phyloP scores from a whole-genome alignment of 2,113 vertebrate species.

The Crotophaga sulcirostris region DNA sequence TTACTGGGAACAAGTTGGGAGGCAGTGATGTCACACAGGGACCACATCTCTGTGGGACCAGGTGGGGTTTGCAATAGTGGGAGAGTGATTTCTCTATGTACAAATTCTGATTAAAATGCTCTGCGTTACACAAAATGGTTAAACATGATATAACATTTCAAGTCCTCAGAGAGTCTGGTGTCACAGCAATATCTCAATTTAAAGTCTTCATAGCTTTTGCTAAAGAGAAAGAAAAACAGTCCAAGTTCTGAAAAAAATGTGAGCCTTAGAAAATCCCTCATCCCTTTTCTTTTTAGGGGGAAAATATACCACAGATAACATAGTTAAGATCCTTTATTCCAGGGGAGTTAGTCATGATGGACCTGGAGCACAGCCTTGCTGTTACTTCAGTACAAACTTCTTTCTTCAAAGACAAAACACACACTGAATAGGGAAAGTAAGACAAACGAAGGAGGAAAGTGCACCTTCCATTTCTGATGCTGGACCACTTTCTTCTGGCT shows the following conservation, averaged over 20 bases:
- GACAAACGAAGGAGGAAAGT: not conserved
- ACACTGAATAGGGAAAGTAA: not conserved
- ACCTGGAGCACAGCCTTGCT: not conserved
- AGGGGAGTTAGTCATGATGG: not conserved
- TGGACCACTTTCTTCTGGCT: not conserved
- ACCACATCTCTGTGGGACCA: not conserved
- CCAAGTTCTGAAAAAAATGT: not conserved
- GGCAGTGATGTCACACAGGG: not conserved
- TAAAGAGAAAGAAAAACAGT: not conserved
- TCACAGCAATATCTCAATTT: not conserved
- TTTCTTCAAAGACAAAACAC: not conserved
- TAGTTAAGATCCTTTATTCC: not conserved
- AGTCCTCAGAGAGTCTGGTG: not conserved
- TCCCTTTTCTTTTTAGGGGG: not conserved
- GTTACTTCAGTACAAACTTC: not conserved
- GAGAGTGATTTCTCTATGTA: not conserved
- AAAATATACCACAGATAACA: not conserved
- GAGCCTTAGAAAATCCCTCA: not conserved
- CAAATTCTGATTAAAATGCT: not conserved
- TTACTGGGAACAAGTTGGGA: not conserved
- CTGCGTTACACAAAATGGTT: not conserved
- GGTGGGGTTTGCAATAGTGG: not conserved
- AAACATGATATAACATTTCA: not conserved
- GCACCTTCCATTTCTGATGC: not conserved
- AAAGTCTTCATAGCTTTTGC: not conserved